Conservation (phyloP, 2,888 invertebrate species). For the Teinopalpus imperialis region DNA sequence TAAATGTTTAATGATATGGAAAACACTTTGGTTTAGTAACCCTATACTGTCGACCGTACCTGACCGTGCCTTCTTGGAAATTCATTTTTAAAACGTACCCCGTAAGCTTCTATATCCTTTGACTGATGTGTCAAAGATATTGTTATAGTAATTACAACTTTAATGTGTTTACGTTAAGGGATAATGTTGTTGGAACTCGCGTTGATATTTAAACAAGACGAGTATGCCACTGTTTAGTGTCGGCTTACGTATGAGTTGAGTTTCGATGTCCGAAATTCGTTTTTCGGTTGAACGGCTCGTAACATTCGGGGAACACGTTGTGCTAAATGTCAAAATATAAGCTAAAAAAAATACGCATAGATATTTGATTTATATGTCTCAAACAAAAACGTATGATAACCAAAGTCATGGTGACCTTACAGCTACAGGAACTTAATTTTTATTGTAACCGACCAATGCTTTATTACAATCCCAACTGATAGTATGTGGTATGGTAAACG, state of each 20-base stretch:
- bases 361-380: constrained; percentile 12
- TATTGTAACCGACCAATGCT: no score
- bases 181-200: constrained; percentile 24
- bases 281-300: constrained; percentile 53
- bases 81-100: constrained; percentile 26
- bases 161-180: not conserved
- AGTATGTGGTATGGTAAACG: no score
- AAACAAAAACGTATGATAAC: no score
- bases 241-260: constrained; percentile 64
- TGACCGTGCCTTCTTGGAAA: constrained; percentile 29
- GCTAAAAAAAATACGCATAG: constrained; percentile 6
- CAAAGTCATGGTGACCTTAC: no score
- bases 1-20: constrained; percentile 69
- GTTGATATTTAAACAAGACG: constrained; percentile 44
- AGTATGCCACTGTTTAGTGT: constrained; percentile 74
- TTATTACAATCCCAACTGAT: no score
- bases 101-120: constrained; percentile 31
- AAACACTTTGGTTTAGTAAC: constrained; percentile 73
- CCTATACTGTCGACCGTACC: constrained; percentile 46
- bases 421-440: no score
- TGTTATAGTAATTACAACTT: constrained; percentile 29
- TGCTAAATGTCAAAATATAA: constrained; percentile 34
- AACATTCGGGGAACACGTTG: constrained; percentile 47
- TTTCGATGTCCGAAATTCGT: constrained; percentile 67
- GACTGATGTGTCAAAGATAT: not conserved